phyloP scores from a whole-genome alignment of 2,113 vertebrate species.

The Anguilla rostrata region DNA sequence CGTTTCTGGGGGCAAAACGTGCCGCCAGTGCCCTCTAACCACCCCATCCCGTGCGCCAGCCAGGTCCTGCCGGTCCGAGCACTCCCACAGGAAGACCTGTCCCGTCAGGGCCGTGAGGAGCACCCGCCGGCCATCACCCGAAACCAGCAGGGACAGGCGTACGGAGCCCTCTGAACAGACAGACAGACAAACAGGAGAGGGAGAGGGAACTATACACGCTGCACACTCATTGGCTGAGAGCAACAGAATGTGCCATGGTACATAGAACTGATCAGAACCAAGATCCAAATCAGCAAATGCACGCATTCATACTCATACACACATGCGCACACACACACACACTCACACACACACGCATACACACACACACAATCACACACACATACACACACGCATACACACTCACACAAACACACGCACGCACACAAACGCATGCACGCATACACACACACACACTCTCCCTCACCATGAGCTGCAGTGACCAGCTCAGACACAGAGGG shows the following conservation, averaged over 20 bases:
- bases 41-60: constrained; percentile 52
- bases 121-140: constrained; percentile 76
- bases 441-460: neutral
- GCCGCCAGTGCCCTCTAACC: constrained; percentile 76
- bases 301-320: neutral
- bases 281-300: too few species aligned
- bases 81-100: constrained; percentile 85
- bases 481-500: constrained; percentile 69
- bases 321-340: too few species aligned
- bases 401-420: neutral
- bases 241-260: neutral
- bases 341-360: too few species aligned
- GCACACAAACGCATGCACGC: neutral
- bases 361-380: neutral
- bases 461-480: constrained; percentile 66
- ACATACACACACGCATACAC: neutral
- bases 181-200: constrained; percentile 7
- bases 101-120: constrained; percentile 72
- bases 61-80: constrained; percentile 58
- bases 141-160: constrained; percentile 76
- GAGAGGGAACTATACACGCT: neutral
- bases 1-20: constrained; percentile 70
- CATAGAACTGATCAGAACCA: too few species aligned
- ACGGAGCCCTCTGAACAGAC: constrained; percentile 58
- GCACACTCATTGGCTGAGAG: neutral